phyloP scores from a whole-genome alignment of 2,888 invertebrate species.

The Clostera curtula region DNA sequence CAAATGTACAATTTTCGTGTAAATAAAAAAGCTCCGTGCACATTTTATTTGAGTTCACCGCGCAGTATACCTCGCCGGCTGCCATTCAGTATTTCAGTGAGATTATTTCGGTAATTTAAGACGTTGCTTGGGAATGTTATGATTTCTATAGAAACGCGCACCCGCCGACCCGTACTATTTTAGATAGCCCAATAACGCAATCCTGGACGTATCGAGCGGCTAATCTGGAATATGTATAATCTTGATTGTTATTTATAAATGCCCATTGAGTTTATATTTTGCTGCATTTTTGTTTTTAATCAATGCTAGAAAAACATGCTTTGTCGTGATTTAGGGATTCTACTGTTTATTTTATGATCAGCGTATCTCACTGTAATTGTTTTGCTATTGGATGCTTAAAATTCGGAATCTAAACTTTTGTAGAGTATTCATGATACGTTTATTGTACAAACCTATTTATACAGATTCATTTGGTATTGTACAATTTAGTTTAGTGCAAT shows the following conservation, averaged over 20 bases:
- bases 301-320: slow-evolving; percentile 4
- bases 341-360: slow-evolving; percentile 1
- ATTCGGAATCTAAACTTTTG: too few species aligned
- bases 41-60: slow-evolving; percentile 5
- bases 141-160: slow-evolving; percentile 32
- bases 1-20: slow-evolving; percentile 38
- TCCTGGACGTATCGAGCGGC: slow-evolving; percentile 10
- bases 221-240: slow-evolving; percentile 24
- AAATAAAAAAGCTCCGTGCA: slow-evolving; percentile 21
- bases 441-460: too few species aligned
- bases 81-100: slow-evolving; percentile 29
- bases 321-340: slow-evolving; percentile 8
- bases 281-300: slow-evolving; percentile 9
- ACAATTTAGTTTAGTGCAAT: too few species aligned
- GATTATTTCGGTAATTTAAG: slow-evolving; percentile 46
- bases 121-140: slow-evolving; percentile 35
- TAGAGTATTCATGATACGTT: too few species aligned
- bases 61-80: slow-evolving; percentile 14
- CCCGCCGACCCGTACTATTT: slow-evolving; percentile 36
- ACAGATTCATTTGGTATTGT: too few species aligned
- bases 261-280: slow-evolving; percentile 5
- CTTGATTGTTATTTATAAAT: slow-evolving; percentile 14
- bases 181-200: slow-evolving; percentile 22
- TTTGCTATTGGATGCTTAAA: neutral
- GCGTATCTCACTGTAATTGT: neutral